These are phyloP conservation scores for Umimayanthus kanabou DNA, from an alignment of 92 coral and sea anemone genomes.

Conservation along the genomic window DNA sequence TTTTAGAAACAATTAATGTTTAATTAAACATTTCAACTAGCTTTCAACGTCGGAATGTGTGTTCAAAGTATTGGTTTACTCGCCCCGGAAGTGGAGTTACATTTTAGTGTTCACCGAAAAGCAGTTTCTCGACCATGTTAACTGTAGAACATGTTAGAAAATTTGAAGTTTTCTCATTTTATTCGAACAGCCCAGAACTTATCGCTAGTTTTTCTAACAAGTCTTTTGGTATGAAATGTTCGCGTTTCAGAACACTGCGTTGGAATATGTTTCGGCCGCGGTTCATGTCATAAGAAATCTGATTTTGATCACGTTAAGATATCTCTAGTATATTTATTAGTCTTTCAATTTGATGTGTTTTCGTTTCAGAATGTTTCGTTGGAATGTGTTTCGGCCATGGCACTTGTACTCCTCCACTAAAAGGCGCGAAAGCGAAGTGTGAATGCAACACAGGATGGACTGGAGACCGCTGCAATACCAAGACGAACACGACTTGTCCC, in stretches of 20 bases:
- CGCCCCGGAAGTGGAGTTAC: no score
- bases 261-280: neutral
- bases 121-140: no score
- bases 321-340: no score
- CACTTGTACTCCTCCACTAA: constrained; percentile 2
- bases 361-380: constrained; percentile 24
- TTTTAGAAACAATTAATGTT: no score
- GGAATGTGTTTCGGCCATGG: constrained; percentile 40
- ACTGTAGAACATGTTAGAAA: no score
- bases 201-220: no score
- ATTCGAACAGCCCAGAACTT: no score
- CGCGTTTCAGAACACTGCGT: neutral
- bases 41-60: no score
- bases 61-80: neutral
- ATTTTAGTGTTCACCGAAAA: no score
- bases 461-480: constrained; percentile 72
- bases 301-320: neutral
- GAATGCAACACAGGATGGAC: constrained; percentile 53
- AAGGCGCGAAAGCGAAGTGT: neutral
- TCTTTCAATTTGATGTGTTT: neutral
- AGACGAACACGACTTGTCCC: constrained; percentile 57
- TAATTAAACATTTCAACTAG: no score
- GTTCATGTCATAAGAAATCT: neutral
- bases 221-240: no score
- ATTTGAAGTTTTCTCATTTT: no score